These are phyloP conservation scores for Hydrozoanthus gracilis DNA, from an alignment of 92 coral and sea anemone genomes.

Conservation along the genomic window DNA sequence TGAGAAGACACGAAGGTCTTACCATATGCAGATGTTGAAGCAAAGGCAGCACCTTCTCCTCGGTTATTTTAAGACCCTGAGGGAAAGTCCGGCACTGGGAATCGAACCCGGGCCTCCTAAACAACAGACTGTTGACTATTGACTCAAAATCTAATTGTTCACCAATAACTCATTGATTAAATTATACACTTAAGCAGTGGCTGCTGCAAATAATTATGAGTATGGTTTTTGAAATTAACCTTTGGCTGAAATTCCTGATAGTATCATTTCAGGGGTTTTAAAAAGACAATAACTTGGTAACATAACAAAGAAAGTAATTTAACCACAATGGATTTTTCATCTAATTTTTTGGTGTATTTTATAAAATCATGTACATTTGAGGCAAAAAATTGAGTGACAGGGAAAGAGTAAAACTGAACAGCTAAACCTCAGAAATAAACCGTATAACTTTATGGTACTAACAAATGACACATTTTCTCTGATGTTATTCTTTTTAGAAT, in stretches of 20 bases:
- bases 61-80: too few relatives aligned
- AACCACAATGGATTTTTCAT: too few relatives aligned
- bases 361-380: too few relatives aligned
- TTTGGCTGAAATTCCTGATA: background rate
- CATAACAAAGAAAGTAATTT: background rate
- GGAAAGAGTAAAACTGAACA: too few relatives aligned
- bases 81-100: too few relatives aligned
- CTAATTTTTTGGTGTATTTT: too few relatives aligned
- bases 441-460: background rate
- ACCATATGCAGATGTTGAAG: too few relatives aligned
- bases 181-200: background rate
- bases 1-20: too few relatives aligned
- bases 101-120: background rate
- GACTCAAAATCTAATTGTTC: background rate
- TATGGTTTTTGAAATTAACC: background rate
- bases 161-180: background rate
- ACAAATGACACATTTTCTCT: too few relatives aligned
- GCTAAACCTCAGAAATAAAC: too few relatives aligned
- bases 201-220: background rate
- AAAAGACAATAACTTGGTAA: background rate
- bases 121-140: background rate
- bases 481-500: constrained; percentile 45
- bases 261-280: background rate
- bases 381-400: too few relatives aligned
- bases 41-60: too few relatives aligned